These are phyloP conservation scores for Anabacerthia variegaticeps DNA, from an alignment of 2,797 vertebrate species.

Conservation along the genomic window DNA sequence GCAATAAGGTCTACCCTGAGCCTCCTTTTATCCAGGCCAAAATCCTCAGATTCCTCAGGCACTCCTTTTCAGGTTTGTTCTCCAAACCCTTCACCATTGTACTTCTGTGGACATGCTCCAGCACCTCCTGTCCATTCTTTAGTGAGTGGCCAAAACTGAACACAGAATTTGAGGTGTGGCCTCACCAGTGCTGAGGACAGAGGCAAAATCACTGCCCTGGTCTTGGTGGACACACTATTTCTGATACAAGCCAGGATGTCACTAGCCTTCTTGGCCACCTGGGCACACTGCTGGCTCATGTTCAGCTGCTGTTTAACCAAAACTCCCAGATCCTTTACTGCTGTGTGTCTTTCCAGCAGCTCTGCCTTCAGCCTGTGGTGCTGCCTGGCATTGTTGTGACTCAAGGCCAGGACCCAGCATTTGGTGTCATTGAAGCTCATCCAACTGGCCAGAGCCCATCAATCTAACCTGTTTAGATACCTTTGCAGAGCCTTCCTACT, in stretches of 20 bases:
- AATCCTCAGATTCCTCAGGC: neutral
- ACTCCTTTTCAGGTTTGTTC: neutral
- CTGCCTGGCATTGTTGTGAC: neutral
- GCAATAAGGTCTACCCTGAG: fast-evolving
- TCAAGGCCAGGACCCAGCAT: fast-evolving
- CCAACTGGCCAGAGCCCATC: fast-evolving
- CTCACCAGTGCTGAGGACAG: fast-evolving
- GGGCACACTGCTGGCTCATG: neutral
- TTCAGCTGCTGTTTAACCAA: neutral
- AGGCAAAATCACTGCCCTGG: fast-evolving
- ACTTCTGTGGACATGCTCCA: fast-evolving
- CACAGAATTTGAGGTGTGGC: fast-evolving
- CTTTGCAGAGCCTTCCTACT: neutral
- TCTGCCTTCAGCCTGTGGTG: neutral
- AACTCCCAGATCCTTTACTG: neutral
- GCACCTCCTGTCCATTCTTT: fast-evolving
- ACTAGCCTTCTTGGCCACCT: neutral
- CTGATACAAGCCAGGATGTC: neutral
- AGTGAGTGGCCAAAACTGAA: fast-evolving
- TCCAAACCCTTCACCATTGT: neutral
- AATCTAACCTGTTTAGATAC: neutral
- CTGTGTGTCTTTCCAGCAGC: neutral
- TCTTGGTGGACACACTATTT: neutral
- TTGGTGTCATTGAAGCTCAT: neutral
- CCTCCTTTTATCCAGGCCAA: neutral